A percentile compares a stretch with the other conserved stretches of the same genome.
These are phyloP conservation scores for Triplophysa rosa DNA, from an alignment of 2,113 vertebrate genomes.

Conservation along the genomic window DNA sequence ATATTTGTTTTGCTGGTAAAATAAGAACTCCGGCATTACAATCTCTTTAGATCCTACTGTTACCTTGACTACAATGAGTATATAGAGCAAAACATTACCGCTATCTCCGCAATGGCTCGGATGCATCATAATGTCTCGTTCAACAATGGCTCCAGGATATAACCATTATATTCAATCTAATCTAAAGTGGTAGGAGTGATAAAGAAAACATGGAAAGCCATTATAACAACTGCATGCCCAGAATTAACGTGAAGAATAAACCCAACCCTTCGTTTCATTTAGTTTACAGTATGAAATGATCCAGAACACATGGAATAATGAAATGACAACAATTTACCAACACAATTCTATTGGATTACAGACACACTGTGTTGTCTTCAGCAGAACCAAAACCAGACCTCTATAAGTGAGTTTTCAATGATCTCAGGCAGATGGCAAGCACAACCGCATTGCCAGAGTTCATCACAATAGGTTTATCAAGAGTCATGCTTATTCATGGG, in stretches of 20 bases:
- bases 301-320: slow-evolving; percentile 62
- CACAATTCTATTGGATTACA: slow-evolving; percentile 67
- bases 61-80: not conserved
- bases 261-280: slow-evolving; percentile 52
- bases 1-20: not conserved
- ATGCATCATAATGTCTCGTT: not conserved
- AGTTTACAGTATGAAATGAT: slow-evolving; percentile 62
- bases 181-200: slow-evolving; percentile 16
- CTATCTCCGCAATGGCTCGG: not conserved
- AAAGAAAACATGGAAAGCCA: slow-evolving; percentile 17
- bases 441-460: slow-evolving; percentile 54
- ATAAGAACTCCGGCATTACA: not conserved
- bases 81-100: not conserved
- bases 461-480: slow-evolving; percentile 48
- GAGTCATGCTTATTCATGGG: slow-evolving; percentile 19
- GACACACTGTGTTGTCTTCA: slow-evolving; percentile 57
- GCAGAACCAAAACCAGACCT: slow-evolving; percentile 48
- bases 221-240: slow-evolving; percentile 1
- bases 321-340: slow-evolving; percentile 67
- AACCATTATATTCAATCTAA: slow-evolving; percentile 21
- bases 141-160: slow-evolving; percentile 29
- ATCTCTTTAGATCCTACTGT: not conserved
- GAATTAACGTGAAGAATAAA: slow-evolving; percentile 9
- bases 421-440: slow-evolving; percentile 57
- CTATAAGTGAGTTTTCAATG: slow-evolving; percentile 62